Percentiles rank a stretch among this genome's conserved stretches.
phyloP scores from a whole-genome alignment of 2,888 invertebrate species.

The Andrena flavipes region DNA sequence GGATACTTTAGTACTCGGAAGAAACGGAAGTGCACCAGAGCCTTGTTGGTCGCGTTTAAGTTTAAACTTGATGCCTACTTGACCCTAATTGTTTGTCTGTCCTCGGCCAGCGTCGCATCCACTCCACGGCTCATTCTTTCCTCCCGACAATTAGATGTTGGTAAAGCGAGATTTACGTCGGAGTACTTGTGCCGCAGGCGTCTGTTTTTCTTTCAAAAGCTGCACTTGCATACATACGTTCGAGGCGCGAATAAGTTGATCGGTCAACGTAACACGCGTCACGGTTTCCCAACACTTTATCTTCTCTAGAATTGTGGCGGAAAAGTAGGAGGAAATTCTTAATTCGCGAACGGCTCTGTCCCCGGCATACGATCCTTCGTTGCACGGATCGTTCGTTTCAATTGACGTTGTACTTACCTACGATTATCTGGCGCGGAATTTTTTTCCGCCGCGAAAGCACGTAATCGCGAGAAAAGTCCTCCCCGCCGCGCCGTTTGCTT shows the following conservation, averaged over 20 bases:
- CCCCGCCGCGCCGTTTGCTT: conserved; percentile 1
- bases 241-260: background rate
- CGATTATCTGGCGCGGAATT: background rate
- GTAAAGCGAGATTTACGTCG: conserved; percentile 3
- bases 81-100: conserved; percentile 73
- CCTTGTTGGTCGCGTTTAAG: conserved; percentile 63
- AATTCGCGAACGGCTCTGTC: background rate
- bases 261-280: background rate
- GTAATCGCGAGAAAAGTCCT: conserved; percentile 1
- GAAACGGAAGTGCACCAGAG: conserved; percentile 49
- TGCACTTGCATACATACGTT: background rate
- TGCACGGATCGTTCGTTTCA: background rate
- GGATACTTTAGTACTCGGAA: conserved; percentile 48
- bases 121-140: conserved; percentile 34
- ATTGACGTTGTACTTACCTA: background rate
- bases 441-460: background rate
- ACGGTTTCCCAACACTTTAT: background rate
- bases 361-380: background rate
- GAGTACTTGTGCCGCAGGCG: background rate
- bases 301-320: background rate
- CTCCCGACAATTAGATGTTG: conserved; percentile 33
- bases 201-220: background rate
- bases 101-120: conserved; percentile 52
- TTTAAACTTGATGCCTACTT: conserved; percentile 74
- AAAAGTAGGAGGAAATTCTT: background rate